Evolutionary conservation across 2,797 vertebrate genomes (phyloP), one percentile per base, ranked within the genome.

Genomic region (Cynodonichthys magdalenae): DNA sequence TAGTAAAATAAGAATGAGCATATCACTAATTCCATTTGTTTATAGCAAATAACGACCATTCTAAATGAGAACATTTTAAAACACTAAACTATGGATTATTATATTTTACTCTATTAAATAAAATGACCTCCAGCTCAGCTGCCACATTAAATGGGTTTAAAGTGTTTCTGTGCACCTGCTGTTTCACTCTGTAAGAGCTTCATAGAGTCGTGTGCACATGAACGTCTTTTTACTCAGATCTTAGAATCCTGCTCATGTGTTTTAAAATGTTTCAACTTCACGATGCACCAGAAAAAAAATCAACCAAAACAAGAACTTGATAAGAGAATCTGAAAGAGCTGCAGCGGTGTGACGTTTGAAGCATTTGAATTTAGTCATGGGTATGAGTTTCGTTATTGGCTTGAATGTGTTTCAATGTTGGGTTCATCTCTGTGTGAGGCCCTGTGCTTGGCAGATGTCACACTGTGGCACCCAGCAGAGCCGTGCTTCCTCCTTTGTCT

Each of bases 391-490:
- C 34, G 50, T 78, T 63, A 54, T n/a, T 1, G 52, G 52, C 36
- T 18, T 28, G 15, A 51, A 24, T 52, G 19, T 56, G 51, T 69
- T 34, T 73, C 50, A 67, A 0, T 53, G 59, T 59, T 63, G 69
- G 63, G 50, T 77, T 71, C 51, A 20, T 77, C 74, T 78, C 77
- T 58, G 62, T 71, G 75, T 77, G 84, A 53, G 69, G 77, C 62
- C 63, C 27, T 68, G 68, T 79, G 80, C 57, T 66, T 62, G 56
- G 72, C 66, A 77, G 68, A 64, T 64, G 63, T 82, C 83, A 75
- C 51, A 63, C 82, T 80, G 85, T 77, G 79, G 79, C 78, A 39
- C 79, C 82, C 79, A 47, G 19, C 18, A 6, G 77, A 77, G 73
- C 53, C 42, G 2, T 49, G 59, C 66, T 70, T 84, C 78, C 72